A percentile compares a stretch with the other conserved stretches of the same genome.
phyloP scores from a whole-genome alignment of 2,113 vertebrate species.

The Serilophus lunatus region DNA sequence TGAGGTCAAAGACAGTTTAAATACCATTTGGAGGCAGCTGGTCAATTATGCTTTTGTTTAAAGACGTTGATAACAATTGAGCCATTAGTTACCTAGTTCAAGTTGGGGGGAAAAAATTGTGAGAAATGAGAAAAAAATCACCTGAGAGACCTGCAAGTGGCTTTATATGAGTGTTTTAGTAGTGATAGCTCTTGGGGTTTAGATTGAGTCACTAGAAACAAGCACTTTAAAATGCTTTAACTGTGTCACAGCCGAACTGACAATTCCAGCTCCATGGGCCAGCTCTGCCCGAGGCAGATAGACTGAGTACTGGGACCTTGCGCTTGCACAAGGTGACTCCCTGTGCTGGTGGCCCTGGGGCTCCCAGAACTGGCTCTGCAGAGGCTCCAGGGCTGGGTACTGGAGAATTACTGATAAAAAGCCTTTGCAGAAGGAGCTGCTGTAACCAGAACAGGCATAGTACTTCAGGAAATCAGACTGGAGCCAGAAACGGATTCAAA shows the following conservation, averaged over 20 bases:
- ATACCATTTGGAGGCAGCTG: background rate
- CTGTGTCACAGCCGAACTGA: background rate
- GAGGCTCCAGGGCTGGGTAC: background rate
- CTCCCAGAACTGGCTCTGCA: background rate
- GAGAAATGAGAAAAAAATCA: background rate
- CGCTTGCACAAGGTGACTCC: accelerated
- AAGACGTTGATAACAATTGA: background rate
- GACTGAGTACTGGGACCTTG: accelerated
- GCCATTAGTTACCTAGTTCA: background rate
- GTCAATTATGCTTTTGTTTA: background rate
- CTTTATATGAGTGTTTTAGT: background rate
- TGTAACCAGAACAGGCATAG: background rate
- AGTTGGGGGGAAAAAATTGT: background rate
- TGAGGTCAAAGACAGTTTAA: background rate
- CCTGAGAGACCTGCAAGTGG: background rate
- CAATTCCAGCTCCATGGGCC: background rate
- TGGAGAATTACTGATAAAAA: background rate
- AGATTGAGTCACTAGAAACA: background rate
- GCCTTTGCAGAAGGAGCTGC: background rate
- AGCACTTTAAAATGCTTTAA: background rate
- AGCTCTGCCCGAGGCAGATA: background rate
- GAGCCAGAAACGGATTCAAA: background rate
- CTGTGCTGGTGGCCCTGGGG: background rate
- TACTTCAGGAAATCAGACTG: background rate
- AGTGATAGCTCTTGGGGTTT: background rate